Evolutionary conservation across 2,888 invertebrate species (phyloP).

Genomic region (Campoplex capitator): DNA sequence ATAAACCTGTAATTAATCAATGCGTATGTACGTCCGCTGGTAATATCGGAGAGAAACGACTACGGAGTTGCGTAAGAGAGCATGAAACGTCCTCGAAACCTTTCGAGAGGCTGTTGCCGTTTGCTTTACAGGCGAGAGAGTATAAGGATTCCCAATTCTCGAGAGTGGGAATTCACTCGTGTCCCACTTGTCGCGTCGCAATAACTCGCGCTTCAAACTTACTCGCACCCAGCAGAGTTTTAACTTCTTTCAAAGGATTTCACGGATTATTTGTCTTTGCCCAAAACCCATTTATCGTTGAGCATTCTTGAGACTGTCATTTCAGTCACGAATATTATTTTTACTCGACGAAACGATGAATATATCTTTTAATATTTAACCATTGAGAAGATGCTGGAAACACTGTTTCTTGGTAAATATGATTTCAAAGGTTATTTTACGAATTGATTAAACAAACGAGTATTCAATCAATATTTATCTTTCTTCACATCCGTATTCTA

Average conservation of each 20-base stretch:
- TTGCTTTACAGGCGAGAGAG: constrained; percentile 9
- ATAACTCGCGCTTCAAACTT: not conserved
- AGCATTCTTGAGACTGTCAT: not conserved
- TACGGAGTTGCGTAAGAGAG: constrained; percentile 23
- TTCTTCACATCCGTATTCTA: not conserved
- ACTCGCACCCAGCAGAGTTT: not conserved
- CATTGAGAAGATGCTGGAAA: too few relatives aligned
- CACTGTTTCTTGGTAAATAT: too few relatives aligned
- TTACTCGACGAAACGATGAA: not conserved
- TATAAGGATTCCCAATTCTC: constrained; percentile 2
- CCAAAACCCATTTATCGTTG: not conserved
- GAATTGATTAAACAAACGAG: not conserved
- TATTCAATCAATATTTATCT: not conserved
- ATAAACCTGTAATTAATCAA: constrained; percentile 1
- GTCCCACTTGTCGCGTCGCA: constrained; percentile 56
- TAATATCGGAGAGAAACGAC: not conserved
- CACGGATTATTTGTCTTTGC: constrained; percentile 5
- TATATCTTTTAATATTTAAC: not conserved
- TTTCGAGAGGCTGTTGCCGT: constrained; percentile 24
- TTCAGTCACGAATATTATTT: not conserved
- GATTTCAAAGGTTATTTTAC: not conserved
- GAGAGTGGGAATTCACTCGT: constrained; percentile 51
- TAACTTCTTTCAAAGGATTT: not conserved
- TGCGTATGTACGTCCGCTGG: not conserved
- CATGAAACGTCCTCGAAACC: constrained; percentile 48